Conservation (phyloP, 2,888 invertebrate genomes). For the Aelia acuminata region DNA sequence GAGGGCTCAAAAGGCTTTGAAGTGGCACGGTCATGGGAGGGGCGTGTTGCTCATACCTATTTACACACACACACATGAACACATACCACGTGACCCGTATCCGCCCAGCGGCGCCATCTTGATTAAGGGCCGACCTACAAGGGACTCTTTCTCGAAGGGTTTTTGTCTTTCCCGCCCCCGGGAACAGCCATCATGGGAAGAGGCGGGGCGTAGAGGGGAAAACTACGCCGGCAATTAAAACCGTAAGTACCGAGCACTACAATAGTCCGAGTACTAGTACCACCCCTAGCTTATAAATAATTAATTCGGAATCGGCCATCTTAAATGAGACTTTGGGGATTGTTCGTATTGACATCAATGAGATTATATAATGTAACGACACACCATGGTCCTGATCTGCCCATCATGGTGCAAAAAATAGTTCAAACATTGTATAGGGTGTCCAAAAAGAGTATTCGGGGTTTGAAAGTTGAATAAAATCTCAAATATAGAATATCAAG, state of each 20-base stretch:
- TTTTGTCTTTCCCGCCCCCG: conserved; percentile 42
- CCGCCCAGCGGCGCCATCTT: conserved; percentile 26
- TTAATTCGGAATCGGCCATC: conserved; percentile 21
- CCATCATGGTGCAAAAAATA: too few species aligned
- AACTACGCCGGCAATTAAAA: neutral
- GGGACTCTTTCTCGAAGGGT: conserved; percentile 34
- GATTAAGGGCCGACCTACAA: neutral
- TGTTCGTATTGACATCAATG: neutral
- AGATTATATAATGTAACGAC: neutral
- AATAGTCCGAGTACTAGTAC: neutral
- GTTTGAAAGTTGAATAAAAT: too few species aligned
- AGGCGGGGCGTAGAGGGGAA: neutral
- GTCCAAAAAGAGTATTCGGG: too few species aligned
- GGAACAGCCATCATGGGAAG: conserved; percentile 27
- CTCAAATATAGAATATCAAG: too few species aligned
- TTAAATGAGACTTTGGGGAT: neutral
- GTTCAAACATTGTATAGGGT: too few species aligned
- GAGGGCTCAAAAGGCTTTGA: conserved; percentile 30
- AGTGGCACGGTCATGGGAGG: conserved; percentile 45
- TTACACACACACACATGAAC: neutral
- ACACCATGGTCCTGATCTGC: neutral
- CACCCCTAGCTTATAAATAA: neutral
- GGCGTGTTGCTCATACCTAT: neutral
- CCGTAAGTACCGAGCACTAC: neutral
- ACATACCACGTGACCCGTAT: conserved; percentile 24